Percentiles rank a stretch among this genome's conserved stretches.
phyloP scores from a whole-genome alignment of 2,797 vertebrate species.

The Mus caroli region DNA sequence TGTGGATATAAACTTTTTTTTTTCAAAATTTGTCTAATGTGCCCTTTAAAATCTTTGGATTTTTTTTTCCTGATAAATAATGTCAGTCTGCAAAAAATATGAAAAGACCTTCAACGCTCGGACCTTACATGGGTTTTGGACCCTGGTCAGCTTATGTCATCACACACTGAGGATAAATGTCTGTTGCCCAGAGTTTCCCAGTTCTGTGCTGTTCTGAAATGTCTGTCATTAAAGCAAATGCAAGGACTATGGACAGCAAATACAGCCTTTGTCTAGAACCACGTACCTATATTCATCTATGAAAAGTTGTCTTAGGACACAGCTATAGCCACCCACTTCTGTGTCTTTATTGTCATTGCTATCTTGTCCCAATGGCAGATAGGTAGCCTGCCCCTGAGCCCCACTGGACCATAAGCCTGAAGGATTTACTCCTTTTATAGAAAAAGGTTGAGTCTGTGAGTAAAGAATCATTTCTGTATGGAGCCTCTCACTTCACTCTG shows the following conservation, averaged over 20 bases:
- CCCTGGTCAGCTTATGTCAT: not conserved
- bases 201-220: conserved; percentile 5
- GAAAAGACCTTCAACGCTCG: not conserved
- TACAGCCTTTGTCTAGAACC: not conserved
- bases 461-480: not conserved
- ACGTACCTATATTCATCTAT: not conserved
- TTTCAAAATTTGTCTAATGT: not conserved
- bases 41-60: conserved; percentile 14
- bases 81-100: not conserved
- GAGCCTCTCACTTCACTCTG: not conserved
- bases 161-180: not conserved
- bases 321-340: not conserved
- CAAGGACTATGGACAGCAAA: not conserved
- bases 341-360: not conserved
- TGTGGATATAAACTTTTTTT: not conserved
- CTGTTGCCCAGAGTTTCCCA: not conserved
- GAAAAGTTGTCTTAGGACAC: not conserved
- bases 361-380: not conserved
- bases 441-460: not conserved
- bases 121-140: not conserved
- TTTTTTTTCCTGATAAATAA: not conserved
- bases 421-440: not conserved
- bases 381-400: not conserved
- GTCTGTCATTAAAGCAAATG: not conserved
- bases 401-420: not conserved